Evolutionary conservation across 2,888 invertebrate genomes (phyloP), one percentile per base, ranked within the genome.

Genomic region (Pristionchus exspectatus): DNA sequence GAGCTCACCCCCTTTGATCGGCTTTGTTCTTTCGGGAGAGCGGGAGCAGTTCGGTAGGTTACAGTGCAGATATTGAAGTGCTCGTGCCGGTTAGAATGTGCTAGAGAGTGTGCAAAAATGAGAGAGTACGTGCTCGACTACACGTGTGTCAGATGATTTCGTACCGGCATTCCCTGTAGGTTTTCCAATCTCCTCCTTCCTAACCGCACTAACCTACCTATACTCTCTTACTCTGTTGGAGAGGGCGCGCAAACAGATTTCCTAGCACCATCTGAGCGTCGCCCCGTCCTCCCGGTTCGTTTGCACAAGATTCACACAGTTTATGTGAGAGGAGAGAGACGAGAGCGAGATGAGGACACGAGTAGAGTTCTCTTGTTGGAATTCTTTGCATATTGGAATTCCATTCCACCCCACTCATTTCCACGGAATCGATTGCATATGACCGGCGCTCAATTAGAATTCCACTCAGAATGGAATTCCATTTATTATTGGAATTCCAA

Each of bases 181-280:
- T 33, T 77, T 10, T 18, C 33, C 44, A 33, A 77, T n/a, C 38
- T 4, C 24, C 33, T 21, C 44, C n/a, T 77, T 24, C 38, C 21
- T 9, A n/a, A 12, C 30, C 33, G 44, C 12, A n/a, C 72, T 72
- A 72, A 72, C 72, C 72, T 72, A 69, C 69, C 44, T 38, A 14
- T 38, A 77, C 72, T 74, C 18, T 18, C n/a, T 77, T 44, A 44
- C 21, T 44, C 44, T 9, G 24, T 44, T 77, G 24, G 9, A 56
- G 18, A 56, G 21, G 21, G 24, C 16, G 77, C 38, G 21, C 77
- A 77, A 77, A 77, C 77, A 77, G 77, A 77, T 44, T 44, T 77
- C 77, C 77, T 77, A 77, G 77, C 77, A 77, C 77, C 77, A 77
- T 77, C 74, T 72, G 72, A 69, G 69, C n/a, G n/a, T n/a, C n/a